These are phyloP conservation scores for Diadegma fenestrale DNA, from an alignment of 2,888 invertebrate genomes.

Conservation along the genomic window DNA sequence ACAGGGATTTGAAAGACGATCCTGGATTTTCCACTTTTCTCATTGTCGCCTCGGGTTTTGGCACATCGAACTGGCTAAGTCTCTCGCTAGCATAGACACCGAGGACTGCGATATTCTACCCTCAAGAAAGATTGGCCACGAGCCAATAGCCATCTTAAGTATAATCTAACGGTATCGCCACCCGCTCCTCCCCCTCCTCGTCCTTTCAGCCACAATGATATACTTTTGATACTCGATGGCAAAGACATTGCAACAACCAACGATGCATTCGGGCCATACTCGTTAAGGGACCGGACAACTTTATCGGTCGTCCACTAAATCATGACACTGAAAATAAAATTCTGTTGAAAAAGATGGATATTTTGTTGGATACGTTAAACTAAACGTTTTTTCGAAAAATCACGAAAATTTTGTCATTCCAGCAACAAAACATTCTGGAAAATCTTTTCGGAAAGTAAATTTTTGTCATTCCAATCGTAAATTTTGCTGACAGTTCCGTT, in stretches of 20 bases:
- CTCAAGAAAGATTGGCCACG: slow-evolving; percentile 76
- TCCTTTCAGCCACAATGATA: slow-evolving; percentile 50
- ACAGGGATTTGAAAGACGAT: slow-evolving; percentile 72
- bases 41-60: slow-evolving; percentile 79
- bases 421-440: too few relatives aligned
- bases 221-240: slow-evolving; percentile 56
- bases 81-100: slow-evolving; percentile 57
- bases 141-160: slow-evolving; percentile 81
- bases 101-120: slow-evolving; percentile 61
- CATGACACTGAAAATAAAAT: too few relatives aligned
- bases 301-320: background rate
- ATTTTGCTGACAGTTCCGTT: too few relatives aligned
- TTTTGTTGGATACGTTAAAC: too few relatives aligned
- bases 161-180: slow-evolving; percentile 80
- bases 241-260: slow-evolving; percentile 24
- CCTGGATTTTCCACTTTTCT: slow-evolving; percentile 76
- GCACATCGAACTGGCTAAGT: slow-evolving; percentile 70
- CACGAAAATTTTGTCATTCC: too few relatives aligned
- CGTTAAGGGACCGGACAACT: background rate
- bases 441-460: too few relatives aligned
- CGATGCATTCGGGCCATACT: slow-evolving; percentile 9
- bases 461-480: too few relatives aligned
- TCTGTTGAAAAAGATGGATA: too few relatives aligned
- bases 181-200: slow-evolving; percentile 64
- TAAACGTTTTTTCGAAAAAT: too few relatives aligned